phyloP scores from a whole-genome alignment of 2,797 vertebrate species.

The Hylomyscus alleni region DNA sequence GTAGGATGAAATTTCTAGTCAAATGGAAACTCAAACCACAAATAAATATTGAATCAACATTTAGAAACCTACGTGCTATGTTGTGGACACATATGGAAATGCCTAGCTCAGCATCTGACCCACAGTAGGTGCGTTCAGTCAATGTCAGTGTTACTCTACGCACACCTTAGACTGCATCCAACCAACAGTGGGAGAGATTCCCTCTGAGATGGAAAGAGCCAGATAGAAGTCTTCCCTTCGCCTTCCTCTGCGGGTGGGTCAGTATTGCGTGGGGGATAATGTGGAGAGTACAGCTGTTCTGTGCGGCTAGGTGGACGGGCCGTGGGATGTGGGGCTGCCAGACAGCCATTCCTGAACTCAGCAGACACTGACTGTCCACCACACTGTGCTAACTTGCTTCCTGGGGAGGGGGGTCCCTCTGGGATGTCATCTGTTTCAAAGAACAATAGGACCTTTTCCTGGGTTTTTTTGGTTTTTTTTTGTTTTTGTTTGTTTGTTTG shows the following conservation, averaged over 20 bases:
- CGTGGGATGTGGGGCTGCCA: neutral
- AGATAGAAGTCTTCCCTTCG: neutral
- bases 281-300: neutral
- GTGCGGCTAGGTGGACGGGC: too few species aligned
- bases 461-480: too few species aligned
- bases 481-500: neutral
- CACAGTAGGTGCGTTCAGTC: neutral
- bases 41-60: slow-evolving; percentile 17
- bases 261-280: neutral
- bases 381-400: neutral
- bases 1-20: slow-evolving; percentile 8
- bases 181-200: neutral
- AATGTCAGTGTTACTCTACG: neutral
- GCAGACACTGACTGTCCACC: neutral
- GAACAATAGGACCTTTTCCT: neutral
- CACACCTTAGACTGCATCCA: neutral
- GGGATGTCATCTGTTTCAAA: neutral
- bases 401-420: too few species aligned
- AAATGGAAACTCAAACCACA: slow-evolving; percentile 19
- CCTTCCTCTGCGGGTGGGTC: neutral
- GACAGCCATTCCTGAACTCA: neutral
- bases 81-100: neutral
- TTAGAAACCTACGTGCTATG: neutral
- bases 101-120: neutral
- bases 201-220: neutral